phyloP scores from a whole-genome alignment of 2,888 invertebrate genomes.

The Tribolium freemani region DNA sequence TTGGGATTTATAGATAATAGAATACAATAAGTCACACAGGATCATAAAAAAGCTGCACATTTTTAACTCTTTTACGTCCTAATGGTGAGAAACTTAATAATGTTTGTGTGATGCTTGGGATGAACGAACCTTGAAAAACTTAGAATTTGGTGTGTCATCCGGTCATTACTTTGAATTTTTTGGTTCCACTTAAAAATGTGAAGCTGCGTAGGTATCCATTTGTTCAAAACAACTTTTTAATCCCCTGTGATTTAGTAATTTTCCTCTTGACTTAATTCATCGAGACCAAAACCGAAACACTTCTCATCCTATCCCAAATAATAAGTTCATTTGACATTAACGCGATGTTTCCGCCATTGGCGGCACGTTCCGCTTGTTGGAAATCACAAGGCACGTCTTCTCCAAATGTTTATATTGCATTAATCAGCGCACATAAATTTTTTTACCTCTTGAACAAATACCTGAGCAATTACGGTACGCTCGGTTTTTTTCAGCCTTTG shows the following conservation, averaged over 20 bases:
- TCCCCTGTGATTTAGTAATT: not conserved
- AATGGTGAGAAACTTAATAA: too few relatives aligned
- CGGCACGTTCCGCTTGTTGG: conserved; percentile 33
- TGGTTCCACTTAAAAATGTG: not conserved
- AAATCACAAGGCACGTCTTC: conserved; percentile 25
- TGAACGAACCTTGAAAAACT: not conserved
- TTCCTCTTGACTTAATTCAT: conserved; percentile 7
- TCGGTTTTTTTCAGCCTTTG: conserved; percentile 24
- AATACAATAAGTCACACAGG: not conserved
- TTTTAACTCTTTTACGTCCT: too few relatives aligned
- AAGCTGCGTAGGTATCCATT: not conserved
- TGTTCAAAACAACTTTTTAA: not conserved
- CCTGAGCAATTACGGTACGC: conserved; percentile 28
- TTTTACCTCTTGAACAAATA: conserved; percentile 22
- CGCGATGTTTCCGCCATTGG: conserved; percentile 16
- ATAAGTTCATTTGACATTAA: conserved; percentile 10
- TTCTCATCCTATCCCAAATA: not conserved
- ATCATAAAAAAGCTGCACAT: not conserved
- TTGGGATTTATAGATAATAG: not conserved
- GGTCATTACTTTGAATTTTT: not conserved
- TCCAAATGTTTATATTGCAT: conserved; percentile 22
- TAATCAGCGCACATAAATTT: conserved; percentile 24
- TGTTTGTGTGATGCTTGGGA: not conserved
- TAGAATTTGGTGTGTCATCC: not conserved
- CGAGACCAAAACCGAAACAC: not conserved